These are phyloP conservation scores for Paratilapia polleni DNA, from an alignment of 2,113 vertebrate species.

Conservation along the genomic window DNA sequence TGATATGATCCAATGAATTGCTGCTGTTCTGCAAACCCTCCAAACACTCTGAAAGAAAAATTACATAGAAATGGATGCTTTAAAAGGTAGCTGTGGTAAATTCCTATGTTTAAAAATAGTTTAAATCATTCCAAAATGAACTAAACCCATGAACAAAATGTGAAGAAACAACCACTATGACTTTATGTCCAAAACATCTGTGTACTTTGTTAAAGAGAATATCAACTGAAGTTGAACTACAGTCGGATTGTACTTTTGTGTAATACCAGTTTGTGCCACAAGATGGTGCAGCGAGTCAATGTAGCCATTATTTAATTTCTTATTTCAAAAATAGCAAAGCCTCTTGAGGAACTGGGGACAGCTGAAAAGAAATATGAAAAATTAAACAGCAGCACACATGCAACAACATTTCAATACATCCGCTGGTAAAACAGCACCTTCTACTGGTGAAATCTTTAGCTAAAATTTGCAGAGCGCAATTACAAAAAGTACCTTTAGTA, in stretches of 20 bases:
- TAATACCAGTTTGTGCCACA: neutral
- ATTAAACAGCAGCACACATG: neutral
- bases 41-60: neutral
- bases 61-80: neutral
- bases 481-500: neutral
- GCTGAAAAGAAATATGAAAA: neutral
- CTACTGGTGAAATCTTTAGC: neutral
- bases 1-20: neutral
- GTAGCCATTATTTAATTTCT: neutral
- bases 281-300: neutral
- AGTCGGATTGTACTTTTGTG: neutral
- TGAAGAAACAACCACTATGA: neutral
- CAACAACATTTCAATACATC: neutral
- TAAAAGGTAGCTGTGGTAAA: no score
- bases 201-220: neutral
- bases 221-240: neutral
- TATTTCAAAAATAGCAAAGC: neutral
- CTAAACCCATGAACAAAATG: neutral
- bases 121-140: neutral
- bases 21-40: neutral
- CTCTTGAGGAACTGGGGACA: neutral
- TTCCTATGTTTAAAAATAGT: neutral
- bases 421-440: neutral
- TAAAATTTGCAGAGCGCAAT: neutral
- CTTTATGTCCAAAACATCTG: neutral